Percentiles rank a stretch among this genome's conserved stretches.
These are phyloP conservation scores for Poecilus cupreus DNA, from an alignment of 2,888 invertebrate species.

Conservation along the genomic window DNA sequence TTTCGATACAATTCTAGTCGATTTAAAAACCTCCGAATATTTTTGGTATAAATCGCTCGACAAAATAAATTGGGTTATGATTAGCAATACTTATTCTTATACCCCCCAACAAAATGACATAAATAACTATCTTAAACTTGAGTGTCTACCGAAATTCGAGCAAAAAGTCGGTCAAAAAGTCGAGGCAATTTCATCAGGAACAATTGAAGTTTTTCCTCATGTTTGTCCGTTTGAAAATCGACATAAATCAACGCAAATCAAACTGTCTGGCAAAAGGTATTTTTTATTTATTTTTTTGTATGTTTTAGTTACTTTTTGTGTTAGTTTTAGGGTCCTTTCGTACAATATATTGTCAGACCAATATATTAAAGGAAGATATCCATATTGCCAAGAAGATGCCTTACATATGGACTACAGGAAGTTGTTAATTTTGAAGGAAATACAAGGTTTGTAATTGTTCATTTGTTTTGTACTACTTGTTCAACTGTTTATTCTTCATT, in stretches of 20 bases:
- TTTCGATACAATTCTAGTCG: conserved; percentile 78
- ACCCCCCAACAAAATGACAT: conserved; percentile 77
- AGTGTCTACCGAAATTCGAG: conserved; percentile 73
- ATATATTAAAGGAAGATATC: conserved; percentile 87
- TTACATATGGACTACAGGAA: conserved; percentile 89
- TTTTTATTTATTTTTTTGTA: conserved; percentile 11
- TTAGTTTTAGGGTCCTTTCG: conserved; percentile 83
- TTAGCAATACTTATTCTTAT: conserved; percentile 77
- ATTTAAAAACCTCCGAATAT: conserved; percentile 75
- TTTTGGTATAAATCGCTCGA: conserved; percentile 78
- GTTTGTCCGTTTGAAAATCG: conserved; percentile 85
- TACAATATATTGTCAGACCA: conserved; percentile 93
- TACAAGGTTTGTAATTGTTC: conserved; percentile 75
- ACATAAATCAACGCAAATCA: conserved; percentile 79
- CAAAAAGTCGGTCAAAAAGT: conserved; percentile 75
- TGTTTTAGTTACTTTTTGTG: not conserved
- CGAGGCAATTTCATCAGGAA: conserved; percentile 76
- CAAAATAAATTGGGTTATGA: conserved; percentile 75
- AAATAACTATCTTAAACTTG: conserved; percentile 79
- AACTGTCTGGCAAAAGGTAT: conserved; percentile 76
- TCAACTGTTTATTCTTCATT: no score
- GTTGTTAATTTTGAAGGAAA: conserved; percentile 86
- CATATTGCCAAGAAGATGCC: conserved; percentile 87
- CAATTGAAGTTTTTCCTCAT: conserved; percentile 82
- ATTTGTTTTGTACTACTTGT: not conserved